Percentiles rank a stretch among this genome's conserved stretches.
Evolutionary conservation across 1,140 invertebrate species (phyloP).

Genomic region (Rhopalosiphum maidis): DNA sequence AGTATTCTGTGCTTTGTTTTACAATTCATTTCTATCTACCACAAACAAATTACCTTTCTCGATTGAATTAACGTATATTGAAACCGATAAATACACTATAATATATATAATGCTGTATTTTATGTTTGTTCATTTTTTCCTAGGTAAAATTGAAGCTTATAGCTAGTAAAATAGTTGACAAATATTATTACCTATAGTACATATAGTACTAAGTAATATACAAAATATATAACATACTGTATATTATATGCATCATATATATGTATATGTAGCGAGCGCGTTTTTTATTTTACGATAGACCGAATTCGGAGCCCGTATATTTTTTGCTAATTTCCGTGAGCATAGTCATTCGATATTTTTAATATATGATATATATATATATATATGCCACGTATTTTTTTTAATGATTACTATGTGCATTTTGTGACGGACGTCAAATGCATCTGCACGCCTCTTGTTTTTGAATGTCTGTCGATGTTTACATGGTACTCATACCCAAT

Average conservation of each 20-base stretch:
- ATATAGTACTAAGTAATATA: too few relatives aligned
- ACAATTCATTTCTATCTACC: too few relatives aligned
- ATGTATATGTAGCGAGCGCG: not conserved
- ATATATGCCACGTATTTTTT: slow-evolving; percentile 17
- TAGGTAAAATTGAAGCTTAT: too few relatives aligned
- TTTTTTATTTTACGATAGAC: not conserved
- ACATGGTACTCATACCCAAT: slow-evolving; percentile 57
- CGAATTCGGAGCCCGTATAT: not conserved
- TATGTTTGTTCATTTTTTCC: not conserved
- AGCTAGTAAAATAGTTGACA: too few relatives aligned
- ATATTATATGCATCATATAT: too few relatives aligned
- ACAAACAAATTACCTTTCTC: too few relatives aligned
- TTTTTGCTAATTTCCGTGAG: slow-evolving; percentile 19
- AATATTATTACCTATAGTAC: too few relatives aligned
- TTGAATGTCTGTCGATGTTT: slow-evolving; percentile 56
- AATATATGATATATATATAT: not conserved
- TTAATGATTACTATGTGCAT: slow-evolving; percentile 26
- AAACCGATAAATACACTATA: too few relatives aligned
- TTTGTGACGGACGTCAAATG: slow-evolving; percentile 54
- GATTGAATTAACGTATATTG: too few relatives aligned
- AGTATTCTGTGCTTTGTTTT: too few relatives aligned
- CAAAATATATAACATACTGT: too few relatives aligned
- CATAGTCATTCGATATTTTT: slow-evolving; percentile 25
- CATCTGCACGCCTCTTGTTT: slow-evolving; percentile 56
- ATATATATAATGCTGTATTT: too few relatives aligned